These are phyloP conservation scores for Stenurella melanura DNA, from an alignment of 2,888 invertebrate genomes.

Conservation along the genomic window DNA sequence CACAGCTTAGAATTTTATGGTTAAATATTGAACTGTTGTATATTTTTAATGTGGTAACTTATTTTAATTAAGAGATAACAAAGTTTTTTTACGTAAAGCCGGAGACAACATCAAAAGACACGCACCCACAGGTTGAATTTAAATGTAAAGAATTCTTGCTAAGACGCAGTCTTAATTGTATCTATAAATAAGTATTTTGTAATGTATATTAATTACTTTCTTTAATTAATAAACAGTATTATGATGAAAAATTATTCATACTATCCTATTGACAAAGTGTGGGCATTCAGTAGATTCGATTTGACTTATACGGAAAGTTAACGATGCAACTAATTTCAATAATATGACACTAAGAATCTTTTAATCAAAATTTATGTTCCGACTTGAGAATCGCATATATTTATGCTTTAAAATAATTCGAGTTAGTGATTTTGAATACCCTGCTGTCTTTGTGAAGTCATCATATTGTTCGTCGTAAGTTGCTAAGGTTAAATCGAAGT, in stretches of 20 bases:
- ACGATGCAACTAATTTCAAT: conserved; percentile 44
- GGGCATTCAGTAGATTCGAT: conserved; percentile 36
- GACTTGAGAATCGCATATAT: neutral
- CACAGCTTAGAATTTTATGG: too few species aligned
- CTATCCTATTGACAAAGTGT: conserved; percentile 40
- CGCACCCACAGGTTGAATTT: conserved; percentile 22
- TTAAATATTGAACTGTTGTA: too few species aligned
- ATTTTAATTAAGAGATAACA: neutral
- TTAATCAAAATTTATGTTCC: conserved; percentile 35
- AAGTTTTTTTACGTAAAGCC: neutral
- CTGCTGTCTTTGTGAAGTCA: neutral
- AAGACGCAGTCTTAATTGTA: conserved; percentile 27
- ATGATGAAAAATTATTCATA: conserved; percentile 30
- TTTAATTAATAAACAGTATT: conserved; percentile 36
- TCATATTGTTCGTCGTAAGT: neutral
- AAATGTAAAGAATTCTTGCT: conserved; percentile 12
- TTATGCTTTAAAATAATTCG: neutral
- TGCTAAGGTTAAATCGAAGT: neutral
- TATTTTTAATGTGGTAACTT: neutral
- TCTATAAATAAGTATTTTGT: conserved; percentile 41
- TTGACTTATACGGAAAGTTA: conserved; percentile 45
- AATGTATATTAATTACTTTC: conserved; percentile 36
- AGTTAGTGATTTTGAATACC: neutral
- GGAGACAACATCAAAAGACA: neutral
- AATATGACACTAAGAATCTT: conserved; percentile 42